phyloP scores from a whole-genome alignment of 2,888 invertebrate species.

The Acrobasis consociella region DNA sequence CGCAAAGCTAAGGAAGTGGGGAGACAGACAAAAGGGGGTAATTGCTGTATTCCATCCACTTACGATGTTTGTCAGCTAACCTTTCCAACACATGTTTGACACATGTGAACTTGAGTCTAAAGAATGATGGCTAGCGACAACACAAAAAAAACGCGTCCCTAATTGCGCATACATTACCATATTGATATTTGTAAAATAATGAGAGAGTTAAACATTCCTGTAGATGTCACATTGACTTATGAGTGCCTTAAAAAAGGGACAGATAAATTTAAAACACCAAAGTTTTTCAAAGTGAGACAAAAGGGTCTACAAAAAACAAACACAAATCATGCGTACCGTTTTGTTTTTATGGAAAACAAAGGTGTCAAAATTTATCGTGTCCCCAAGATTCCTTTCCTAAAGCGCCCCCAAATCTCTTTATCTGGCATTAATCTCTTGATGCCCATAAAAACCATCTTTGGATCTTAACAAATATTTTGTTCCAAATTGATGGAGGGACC shows the following conservation, averaged over 20 bases:
- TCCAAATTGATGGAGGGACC: constrained; percentile 77
- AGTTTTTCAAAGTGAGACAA: constrained; percentile 26
- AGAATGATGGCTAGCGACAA: constrained; percentile 10
- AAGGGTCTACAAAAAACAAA: constrained; percentile 31
- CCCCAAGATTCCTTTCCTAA: constrained; percentile 58
- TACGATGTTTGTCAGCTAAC: constrained; percentile 20
- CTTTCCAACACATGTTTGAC: constrained; percentile 21
- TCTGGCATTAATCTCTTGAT: constrained; percentile 76
- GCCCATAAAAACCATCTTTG: constrained; percentile 76
- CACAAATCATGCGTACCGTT: constrained; percentile 38
- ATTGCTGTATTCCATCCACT: constrained; percentile 34
- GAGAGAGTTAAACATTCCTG: constrained; percentile 10
- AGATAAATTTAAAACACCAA: constrained; percentile 18
- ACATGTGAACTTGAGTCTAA: constrained; percentile 17
- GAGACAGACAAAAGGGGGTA: constrained; percentile 39
- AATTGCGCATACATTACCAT: constrained; percentile 20
- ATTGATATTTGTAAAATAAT: constrained; percentile 9
- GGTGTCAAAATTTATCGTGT: constrained; percentile 73
- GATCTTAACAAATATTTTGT: constrained; percentile 79
- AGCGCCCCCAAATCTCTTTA: constrained; percentile 72
- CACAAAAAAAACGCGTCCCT: constrained; percentile 13
- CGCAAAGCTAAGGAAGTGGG: constrained; percentile 45
- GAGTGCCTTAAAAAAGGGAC: constrained; percentile 12
- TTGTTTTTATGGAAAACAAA: constrained; percentile 39
- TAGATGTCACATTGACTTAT: constrained; percentile 14